Evolutionary conservation across 2,113 vertebrate species (phyloP).

Genomic region (Brachyhypopomus gauderio): DNA sequence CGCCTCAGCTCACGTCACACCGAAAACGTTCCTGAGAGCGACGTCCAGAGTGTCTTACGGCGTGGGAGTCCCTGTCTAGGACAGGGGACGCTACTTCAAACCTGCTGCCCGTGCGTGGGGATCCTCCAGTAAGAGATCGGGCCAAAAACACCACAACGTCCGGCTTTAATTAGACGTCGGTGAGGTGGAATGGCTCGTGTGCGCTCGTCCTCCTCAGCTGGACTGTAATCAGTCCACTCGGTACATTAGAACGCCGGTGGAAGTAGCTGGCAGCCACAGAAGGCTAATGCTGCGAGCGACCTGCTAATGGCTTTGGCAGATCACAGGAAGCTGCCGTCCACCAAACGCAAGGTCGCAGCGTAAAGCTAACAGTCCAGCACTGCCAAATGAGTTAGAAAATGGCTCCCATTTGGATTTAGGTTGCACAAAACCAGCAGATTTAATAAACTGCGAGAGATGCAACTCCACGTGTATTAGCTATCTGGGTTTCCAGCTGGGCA

Average conservation of each 20-base stretch:
- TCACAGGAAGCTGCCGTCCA: slow-evolving; percentile 31
- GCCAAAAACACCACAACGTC: slow-evolving; percentile 45
- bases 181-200: slow-evolving; percentile 46
- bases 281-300: slow-evolving; percentile 38
- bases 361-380: slow-evolving; percentile 36
- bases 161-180: slow-evolving; percentile 48
- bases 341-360: slow-evolving; percentile 42
- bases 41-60: slow-evolving; percentile 14
- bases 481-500: slow-evolving; percentile 22
- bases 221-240: slow-evolving; percentile 51
- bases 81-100: slow-evolving; percentile 46
- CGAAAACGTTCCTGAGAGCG: background rate
- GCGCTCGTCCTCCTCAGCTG: slow-evolving; percentile 22
- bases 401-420: slow-evolving; percentile 12
- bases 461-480: slow-evolving; percentile 19
- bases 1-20: slow-evolving; percentile 6
- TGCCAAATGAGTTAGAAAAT: slow-evolving; percentile 29
- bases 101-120: slow-evolving; percentile 33
- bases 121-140: slow-evolving; percentile 15
- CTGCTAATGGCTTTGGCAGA: slow-evolving; percentile 51
- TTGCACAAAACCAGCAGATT: slow-evolving; percentile 24
- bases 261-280: slow-evolving; percentile 41
- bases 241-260: slow-evolving; percentile 36
- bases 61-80: background rate
- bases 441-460: slow-evolving; percentile 22